Base-by-base conservation (phyloP, 2,113 vertebrate genomes). In the Cranoglanis bouderius region DNA sequence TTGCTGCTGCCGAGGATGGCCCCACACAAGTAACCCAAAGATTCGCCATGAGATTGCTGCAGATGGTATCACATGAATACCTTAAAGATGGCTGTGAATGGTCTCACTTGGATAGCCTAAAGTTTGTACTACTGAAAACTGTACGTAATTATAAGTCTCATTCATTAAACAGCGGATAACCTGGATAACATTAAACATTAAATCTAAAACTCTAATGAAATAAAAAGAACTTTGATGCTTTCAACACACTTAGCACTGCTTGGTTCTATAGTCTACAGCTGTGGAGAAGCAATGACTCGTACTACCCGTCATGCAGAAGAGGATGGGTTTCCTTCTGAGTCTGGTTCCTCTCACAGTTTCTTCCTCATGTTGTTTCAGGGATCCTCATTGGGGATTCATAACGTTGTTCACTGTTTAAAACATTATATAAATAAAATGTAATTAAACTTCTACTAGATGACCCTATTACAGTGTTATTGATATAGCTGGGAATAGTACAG, bases 391-490 rank as follows among this genome's bases (percentile, higher is more conserved):
- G n/a, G n/a, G n/a, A n/a, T n/a, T n/a, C 35, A 72, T 72, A 19
- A 72, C 14, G 21, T 72, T 72, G 18, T 72, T 2, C 7, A 40
- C 40, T 72, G 16, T 18, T 38, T 40, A 40, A 72, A 72, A 10
- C 0, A 18, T 72, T 72, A 14, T 38, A 63, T 67, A 32, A n/a
- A 67, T 67, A 67, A n/a, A 67, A 1, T 38, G 2, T 35, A 72
- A 38, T 61, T 0, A 16, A 74, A 55, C 55, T 8, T 81, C 61
- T 87, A 90, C 85, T 85, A 46, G 90, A 81, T 77, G 82, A 90
- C 72, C 72, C 14, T 82, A 89, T 77, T 84, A 88, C 80, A 83
- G 86, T 77, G 74, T 91, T 78, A 72, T 75, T 87, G 86, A 90
- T 88, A 74, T 77, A 91, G 90, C 78, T 29, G 16, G 32, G 67